Base-by-base conservation (phyloP, 2,888 invertebrate species). In the Apamea epomidion region DNA sequence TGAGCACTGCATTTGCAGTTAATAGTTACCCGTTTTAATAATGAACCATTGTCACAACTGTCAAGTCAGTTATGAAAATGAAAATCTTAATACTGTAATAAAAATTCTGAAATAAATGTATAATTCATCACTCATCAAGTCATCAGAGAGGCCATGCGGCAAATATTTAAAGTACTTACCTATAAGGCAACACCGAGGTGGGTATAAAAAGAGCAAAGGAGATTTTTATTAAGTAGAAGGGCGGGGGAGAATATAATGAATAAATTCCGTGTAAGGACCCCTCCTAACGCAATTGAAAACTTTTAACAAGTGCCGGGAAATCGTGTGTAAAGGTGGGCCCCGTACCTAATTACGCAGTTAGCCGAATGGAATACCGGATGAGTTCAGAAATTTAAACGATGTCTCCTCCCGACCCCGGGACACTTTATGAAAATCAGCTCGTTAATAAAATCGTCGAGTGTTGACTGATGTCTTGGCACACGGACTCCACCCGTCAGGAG, bases 231-330 rank as follows among this genome's bases (percentile, higher is more conserved):
- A 96, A 95, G 95, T 93, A 93, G 94, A 92, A 93, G 93, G 92
- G 92, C 91, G 92, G 93, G 92, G 94, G 92, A 93, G 95, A 95
- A 95, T 95, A 95, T 96, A 96, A 97, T 96, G 97, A 97, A 97
- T 97, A 97, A 97, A 97, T 97, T 97, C 95, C 94, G 94, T 94
- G 94, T 96, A 94, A 95, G 94, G 94, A 91, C 93, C 94, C 94
- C 93, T 94, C 94, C 92, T 97, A 96, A 97, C 95, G 96, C 96
- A 97, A 97, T 97, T 97, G 97, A 97, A 97, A 97, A 97, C 96
- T 97, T 97, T 97, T 96, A 96, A 97, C 97, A 96, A 97, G 97
- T 96, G 96, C 94, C 94, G 94, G 94, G 96, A 96, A 97, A 96
- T 96, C 97, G 96, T 95, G 96, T 96, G 97, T 95, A 94, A 97